Evolutionary conservation across 2,113 vertebrate genomes (phyloP), one percentile per base, ranked within the genome.

Genomic region (Pseudorasbora parva): DNA sequence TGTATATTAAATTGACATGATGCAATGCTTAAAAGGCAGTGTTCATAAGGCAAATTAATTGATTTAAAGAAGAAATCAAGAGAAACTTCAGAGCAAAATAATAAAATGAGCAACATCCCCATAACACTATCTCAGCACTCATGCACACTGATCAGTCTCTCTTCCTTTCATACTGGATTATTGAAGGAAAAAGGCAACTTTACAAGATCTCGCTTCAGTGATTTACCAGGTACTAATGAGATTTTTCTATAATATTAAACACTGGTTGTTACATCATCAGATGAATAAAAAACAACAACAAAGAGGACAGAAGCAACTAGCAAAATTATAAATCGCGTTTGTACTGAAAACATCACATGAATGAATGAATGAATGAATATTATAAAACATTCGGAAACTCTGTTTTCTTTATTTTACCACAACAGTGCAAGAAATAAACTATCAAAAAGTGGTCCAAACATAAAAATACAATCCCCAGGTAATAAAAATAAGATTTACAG

Each of bases 41-140:
- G 23, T 27, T 62, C 78, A 90, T 93, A 93, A 93, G 92, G 92
- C 92, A 93, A 88, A 92, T 77, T n/a, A 80, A 47, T 43, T 23
- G 69, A 62, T 23, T n/a, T 82, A 86, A n/a, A 81, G 30, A 19
- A 72, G 25, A 11, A 72, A 23, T 25, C 6, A 7, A 74, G 9
- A 74, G 23, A 51, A 8, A 51, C 43, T 74, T 49, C 71, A 17
- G n/a, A 12, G 47, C 12, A 1, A 54, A 56, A 12, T 4, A 76
- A 76, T 41, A 11, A 57, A 57, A 57, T 8, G 71, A 30, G 30
- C 21, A 62, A 51, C 72, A 66, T 82, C 57, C 69, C n/a, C 60
- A 57, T 7, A 80, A 69, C 47, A 4, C 1, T 11, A 1, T 59
- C 57, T 5, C 57, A 1, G 12, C 30, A 19, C 66, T 71, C 68